Base-by-base conservation (phyloP, 2,113 vertebrate genomes). In the Hyperoodon ampullatus region DNA sequence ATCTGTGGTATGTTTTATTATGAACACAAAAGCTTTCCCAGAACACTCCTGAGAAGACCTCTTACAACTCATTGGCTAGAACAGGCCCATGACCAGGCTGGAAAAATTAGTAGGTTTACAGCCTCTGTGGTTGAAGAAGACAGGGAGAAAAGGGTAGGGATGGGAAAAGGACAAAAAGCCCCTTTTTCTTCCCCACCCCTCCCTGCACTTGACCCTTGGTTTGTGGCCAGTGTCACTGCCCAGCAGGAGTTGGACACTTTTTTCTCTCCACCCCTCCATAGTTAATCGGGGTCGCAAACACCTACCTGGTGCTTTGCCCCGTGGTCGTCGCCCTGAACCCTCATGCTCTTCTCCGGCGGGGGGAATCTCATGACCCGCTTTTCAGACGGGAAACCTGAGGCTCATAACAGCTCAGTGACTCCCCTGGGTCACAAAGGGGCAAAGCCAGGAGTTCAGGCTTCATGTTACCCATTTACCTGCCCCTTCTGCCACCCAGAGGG, bases 261-360 rank as follows among this genome's bases (percentile, higher is more conserved):
- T 58, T 74, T 88, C 87, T 89, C 33, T 53, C 58, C 14, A 4
- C 50, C 42, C 58, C 58, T 6, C 71, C 11, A 1, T 33, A 58
- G 68, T 42, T 60, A 33, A 42, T 58, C 19, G 30, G 53, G 35
- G 28, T n/a, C 68, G 12, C 28, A 74, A 15, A 44, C 16, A 5
- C 26, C 75, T 18, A 1, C 21, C 13, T 1, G 0, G n/a, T 23
- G 26, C 42, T 18, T 15, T 39, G 61, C 8, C 47, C 53, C 13
- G 0, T 1, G 6, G 21, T 23, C 1, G 1, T 24, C 18, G 68
- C 30, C 58, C 19, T 4, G 50, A 70, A 28, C 8, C 5, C 10
- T 66, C n/a, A 39, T n/a, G 4, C n/a, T 7, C 24, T 39, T 21
- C 10, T 55, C 35, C 15, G 12, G 13, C 4, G 28, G 30, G 53